phyloP scores from a whole-genome alignment of 2,797 vertebrate species.

The Percopsis omiscomaycus region DNA sequence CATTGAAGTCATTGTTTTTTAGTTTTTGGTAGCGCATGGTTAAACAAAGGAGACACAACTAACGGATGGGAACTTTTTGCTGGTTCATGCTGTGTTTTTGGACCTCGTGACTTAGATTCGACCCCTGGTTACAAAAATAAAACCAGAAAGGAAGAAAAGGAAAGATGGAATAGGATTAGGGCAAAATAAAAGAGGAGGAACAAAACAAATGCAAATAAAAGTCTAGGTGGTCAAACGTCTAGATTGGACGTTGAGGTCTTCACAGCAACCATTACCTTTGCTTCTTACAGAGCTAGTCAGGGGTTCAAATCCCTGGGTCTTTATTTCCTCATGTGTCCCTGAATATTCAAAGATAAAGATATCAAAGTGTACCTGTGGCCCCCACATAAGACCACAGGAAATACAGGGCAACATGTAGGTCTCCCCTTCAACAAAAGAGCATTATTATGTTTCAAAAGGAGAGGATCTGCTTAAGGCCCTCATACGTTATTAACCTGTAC shows the following conservation, averaged over 20 bases:
- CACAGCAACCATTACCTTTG: conserved; percentile 85
- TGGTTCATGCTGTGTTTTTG: conserved; percentile 65
- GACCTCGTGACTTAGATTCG: conserved; percentile 75
- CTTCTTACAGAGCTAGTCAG: conserved; percentile 85
- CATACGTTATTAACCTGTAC: conserved; percentile 56
- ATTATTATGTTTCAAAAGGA: conserved; percentile 46
- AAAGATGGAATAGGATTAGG: conserved; percentile 60
- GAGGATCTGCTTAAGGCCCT: conserved; percentile 63
- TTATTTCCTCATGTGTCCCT: conserved; percentile 86
- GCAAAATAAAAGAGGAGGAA: conserved; percentile 57
- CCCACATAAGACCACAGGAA: conserved; percentile 77
- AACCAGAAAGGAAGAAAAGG: conserved; percentile 36
- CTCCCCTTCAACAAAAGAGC: conserved; percentile 65
- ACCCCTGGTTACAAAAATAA: conserved; percentile 74
- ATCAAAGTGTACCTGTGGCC: conserved; percentile 81
- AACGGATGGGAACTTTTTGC: conserved; percentile 40
- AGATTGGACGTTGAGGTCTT: conserved; percentile 78
- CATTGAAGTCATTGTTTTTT: conserved; percentile 28
- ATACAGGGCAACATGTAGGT: conserved; percentile 76
- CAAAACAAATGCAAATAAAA: conserved; percentile 74
- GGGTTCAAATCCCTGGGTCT: conserved; percentile 84
- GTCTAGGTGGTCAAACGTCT: conserved; percentile 77
- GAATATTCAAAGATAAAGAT: conserved; percentile 87
- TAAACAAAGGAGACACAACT: conserved; percentile 35
- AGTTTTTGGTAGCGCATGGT: conserved; percentile 19